phyloP scores from a whole-genome alignment of 2,113 vertebrate genomes.

The Pica pica region DNA sequence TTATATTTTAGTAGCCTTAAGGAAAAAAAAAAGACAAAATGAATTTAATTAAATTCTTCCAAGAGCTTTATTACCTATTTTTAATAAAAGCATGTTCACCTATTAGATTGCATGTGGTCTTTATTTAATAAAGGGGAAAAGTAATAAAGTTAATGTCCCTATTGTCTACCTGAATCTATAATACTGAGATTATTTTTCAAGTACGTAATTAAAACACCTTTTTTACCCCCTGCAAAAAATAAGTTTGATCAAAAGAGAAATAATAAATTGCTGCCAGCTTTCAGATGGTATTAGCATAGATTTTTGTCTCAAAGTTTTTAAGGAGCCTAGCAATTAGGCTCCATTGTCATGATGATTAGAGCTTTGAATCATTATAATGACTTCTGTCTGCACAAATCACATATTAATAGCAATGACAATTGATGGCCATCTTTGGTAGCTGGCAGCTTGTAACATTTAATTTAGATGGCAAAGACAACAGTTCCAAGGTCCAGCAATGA shows the following conservation, averaged over 20 bases:
- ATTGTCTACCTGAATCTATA: neutral
- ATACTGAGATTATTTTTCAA: neutral
- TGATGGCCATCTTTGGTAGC: neutral
- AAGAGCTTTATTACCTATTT: neutral
- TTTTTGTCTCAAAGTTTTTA: conserved; percentile 33
- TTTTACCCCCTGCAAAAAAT: neutral
- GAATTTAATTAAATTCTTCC: neutral
- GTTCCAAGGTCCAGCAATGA: neutral
- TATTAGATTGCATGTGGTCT: neutral
- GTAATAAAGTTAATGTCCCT: neutral
- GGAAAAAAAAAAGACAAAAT: neutral
- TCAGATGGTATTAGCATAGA: conserved; percentile 22
- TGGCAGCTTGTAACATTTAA: neutral
- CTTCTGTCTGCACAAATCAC: conserved; percentile 32
- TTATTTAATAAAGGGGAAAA: neutral
- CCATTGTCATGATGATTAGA: conserved; percentile 41
- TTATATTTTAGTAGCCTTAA: neutral
- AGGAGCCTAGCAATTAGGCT: conserved; percentile 48
- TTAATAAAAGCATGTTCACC: neutral
- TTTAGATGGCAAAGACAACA: neutral
- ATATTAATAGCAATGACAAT: conserved; percentile 13
- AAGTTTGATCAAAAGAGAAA: conserved; percentile 34
- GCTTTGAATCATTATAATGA: conserved; percentile 32
- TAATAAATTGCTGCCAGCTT: conserved; percentile 5
- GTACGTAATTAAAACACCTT: conserved; percentile 6